Conservation (phyloP, 1,140 invertebrate genomes). For the Atta colombica region DNA sequence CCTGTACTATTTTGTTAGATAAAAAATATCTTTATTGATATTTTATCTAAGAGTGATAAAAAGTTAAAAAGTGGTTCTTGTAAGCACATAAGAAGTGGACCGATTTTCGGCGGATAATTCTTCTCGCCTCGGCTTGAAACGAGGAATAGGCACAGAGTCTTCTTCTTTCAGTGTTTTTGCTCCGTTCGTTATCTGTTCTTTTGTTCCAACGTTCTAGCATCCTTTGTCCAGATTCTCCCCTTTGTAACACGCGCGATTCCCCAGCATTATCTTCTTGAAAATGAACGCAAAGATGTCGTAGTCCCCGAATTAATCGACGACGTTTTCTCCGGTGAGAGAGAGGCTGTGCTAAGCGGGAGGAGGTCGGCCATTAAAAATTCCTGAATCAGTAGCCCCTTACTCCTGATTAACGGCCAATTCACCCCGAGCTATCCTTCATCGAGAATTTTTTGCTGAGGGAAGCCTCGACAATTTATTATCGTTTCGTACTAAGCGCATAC, state of each 20-base stretch:
- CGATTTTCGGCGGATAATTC: conserved; percentile 62
- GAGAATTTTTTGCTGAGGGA: conserved; percentile 38
- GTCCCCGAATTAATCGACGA: conserved; percentile 76
- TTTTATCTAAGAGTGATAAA: conserved; percentile 15
- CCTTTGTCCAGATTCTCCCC: conserved; percentile 77
- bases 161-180: conserved; percentile 75
- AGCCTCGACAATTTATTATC: conserved; percentile 67
- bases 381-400: conserved; percentile 73
- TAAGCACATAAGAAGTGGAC: conserved; percentile 1
- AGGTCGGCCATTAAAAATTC: conserved; percentile 78
- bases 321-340: conserved; percentile 58
- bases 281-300: conserved; percentile 69
- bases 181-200: conserved; percentile 76
- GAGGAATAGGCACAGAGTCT: conserved; percentile 17
- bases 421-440: conserved; percentile 57
- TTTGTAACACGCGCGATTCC: conserved; percentile 73
- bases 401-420: conserved; percentile 75
- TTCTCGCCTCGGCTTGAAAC: conserved; percentile 58
- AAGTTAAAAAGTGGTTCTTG: conserved; percentile 12
- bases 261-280: conserved; percentile 71
- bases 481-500: conserved; percentile 40
- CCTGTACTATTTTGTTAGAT: not conserved
- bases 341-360: not conserved
- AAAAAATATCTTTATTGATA: not conserved
- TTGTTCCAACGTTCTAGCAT: conserved; percentile 78